These are phyloP conservation scores for Bombus superbus DNA, from an alignment of 1,140 invertebrate genomes.

Conservation along the genomic window DNA sequence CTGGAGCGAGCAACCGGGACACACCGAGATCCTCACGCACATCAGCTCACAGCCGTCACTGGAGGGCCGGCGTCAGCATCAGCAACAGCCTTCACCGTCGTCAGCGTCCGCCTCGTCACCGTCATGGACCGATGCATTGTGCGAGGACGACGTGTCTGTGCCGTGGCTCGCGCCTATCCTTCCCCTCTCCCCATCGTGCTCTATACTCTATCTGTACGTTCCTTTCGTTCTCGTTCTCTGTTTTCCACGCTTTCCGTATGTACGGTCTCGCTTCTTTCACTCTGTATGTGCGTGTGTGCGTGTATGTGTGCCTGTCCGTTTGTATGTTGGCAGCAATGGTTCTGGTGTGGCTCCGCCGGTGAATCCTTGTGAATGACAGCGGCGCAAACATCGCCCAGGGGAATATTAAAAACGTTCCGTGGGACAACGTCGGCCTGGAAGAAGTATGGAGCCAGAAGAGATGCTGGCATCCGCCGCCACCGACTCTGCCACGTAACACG, in stretches of 20 bases:
- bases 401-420: slow-evolving; percentile 78
- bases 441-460: slow-evolving; percentile 38
- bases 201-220: not conserved
- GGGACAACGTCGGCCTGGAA: slow-evolving; percentile 50
- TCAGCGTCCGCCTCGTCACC: slow-evolving; percentile 51
- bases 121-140: slow-evolving; percentile 63
- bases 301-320: not conserved
- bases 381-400: slow-evolving; percentile 73
- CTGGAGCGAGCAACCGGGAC: slow-evolving; percentile 39
- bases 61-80: slow-evolving; percentile 32
- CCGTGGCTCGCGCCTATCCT: slow-evolving; percentile 7
- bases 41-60: slow-evolving; percentile 18
- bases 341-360: not conserved
- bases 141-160: slow-evolving; percentile 51
- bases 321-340: not conserved
- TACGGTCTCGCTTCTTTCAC: slow-evolving; percentile 4
- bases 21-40: slow-evolving; percentile 32
- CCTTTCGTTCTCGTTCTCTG: not conserved
- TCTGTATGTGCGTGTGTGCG: not conserved
- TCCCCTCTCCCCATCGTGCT: not conserved
- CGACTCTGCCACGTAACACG: slow-evolving; percentile 52
- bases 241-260: not conserved
- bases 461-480: slow-evolving; percentile 51
- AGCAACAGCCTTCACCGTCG: slow-evolving; percentile 33
- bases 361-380: slow-evolving; percentile 70